Evolutionary conservation across 2,888 invertebrate species (phyloP).

Genomic region (Phymatocera aterrima): DNA sequence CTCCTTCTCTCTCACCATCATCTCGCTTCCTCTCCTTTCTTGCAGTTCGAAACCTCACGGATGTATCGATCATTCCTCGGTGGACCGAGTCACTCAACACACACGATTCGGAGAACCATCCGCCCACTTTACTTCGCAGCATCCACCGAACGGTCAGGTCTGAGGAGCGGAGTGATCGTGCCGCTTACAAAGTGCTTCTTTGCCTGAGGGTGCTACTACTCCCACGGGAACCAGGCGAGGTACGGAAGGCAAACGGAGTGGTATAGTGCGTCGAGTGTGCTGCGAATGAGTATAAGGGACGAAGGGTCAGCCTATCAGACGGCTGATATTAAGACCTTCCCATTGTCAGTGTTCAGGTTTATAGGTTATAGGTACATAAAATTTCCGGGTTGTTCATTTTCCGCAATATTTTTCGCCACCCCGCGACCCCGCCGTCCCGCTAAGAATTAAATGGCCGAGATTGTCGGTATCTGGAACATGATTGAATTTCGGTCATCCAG

Average conservation of each 20-base stretch:
- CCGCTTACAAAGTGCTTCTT: conserved; percentile 44
- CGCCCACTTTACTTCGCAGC: conserved; percentile 11
- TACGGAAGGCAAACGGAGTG: conserved; percentile 30
- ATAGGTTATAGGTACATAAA: not conserved
- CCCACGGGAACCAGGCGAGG: conserved; percentile 25
- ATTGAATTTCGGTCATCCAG: not conserved
- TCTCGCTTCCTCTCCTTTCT: not conserved
- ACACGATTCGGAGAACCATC: not conserved
- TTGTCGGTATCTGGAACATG: not conserved
- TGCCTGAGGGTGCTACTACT: conserved; percentile 31
- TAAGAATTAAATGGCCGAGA: not conserved
- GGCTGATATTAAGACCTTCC: not conserved
- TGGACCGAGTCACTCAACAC: conserved; percentile 14
- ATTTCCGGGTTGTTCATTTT: not conserved
- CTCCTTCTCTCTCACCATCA: not conserved
- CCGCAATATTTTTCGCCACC: not conserved
- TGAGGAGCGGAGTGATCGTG: conserved; percentile 27
- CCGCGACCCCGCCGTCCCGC: too few relatives aligned
- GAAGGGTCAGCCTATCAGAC: conserved; percentile 7
- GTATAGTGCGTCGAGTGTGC: conserved; percentile 22
- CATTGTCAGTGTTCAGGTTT: not conserved
- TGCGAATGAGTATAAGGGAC: conserved; percentile 25
- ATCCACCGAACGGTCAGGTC: not conserved
- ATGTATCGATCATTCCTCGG: not conserved
- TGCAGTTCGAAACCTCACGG: not conserved